These are phyloP conservation scores for Phragmatobia fuliginosa DNA, from an alignment of 2,888 invertebrate species.

Conservation along the genomic window DNA sequence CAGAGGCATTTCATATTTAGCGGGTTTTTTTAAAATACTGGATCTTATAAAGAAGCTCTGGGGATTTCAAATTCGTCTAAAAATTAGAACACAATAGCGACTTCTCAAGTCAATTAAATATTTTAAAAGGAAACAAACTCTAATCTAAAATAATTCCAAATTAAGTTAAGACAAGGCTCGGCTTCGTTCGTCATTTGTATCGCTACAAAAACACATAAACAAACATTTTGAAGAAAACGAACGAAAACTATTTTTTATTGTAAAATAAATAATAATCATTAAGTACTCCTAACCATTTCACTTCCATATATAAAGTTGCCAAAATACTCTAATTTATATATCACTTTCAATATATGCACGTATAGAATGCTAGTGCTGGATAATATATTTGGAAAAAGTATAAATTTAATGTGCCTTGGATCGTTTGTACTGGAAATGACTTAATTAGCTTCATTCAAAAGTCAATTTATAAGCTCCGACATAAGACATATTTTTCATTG, in stretches of 20 bases:
- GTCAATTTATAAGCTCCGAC: background rate
- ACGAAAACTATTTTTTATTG: constrained; percentile 20
- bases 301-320: constrained; percentile 62
- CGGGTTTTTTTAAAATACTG: no score
- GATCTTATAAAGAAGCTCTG: no score
- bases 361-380: constrained; percentile 45
- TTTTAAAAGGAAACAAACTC: no score
- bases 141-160: background rate
- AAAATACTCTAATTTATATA: constrained; percentile 54
- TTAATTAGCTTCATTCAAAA: background rate
- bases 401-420: constrained; percentile 25
- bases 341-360: constrained; percentile 44
- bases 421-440: constrained; percentile 17
- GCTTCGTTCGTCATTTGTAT: background rate
- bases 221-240: constrained; percentile 5
- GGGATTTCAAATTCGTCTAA: background rate
- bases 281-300: constrained; percentile 44
- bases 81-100: background rate
- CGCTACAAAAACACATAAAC: constrained; percentile 14
- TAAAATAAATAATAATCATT: constrained; percentile 9
- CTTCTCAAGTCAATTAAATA: background rate
- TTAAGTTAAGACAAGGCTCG: background rate
- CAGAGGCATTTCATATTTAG: background rate
- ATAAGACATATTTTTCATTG: background rate
- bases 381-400: constrained; percentile 24